These are phyloP conservation scores for Polietes domitor DNA, from an alignment of 2,888 invertebrate species.

Conservation along the genomic window DNA sequence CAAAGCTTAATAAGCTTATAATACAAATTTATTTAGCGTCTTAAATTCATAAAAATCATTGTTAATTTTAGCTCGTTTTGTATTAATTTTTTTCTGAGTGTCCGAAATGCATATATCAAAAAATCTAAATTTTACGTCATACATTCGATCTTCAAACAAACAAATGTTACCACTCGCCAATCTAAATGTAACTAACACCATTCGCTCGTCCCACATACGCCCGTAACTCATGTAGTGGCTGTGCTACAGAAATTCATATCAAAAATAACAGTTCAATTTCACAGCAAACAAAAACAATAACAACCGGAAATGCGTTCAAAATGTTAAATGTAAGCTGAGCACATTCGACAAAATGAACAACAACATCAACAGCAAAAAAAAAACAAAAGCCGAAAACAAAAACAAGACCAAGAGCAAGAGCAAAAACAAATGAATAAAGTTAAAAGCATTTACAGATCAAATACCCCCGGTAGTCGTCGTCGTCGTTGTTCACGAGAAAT, in stretches of 20 bases:
- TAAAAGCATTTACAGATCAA: constrained; percentile 64
- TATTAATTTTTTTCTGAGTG: too few relatives aligned
- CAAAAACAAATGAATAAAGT: constrained; percentile 55
- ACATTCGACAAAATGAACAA: constrained; percentile 13
- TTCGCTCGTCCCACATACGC: not conserved
- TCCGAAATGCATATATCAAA: too few relatives aligned
- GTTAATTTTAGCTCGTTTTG: too few relatives aligned
- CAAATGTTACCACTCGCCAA: too few relatives aligned
- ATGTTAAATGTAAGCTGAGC: constrained; percentile 62
- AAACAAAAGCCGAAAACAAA: constrained; percentile 21
- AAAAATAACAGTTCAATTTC: constrained; percentile 43
- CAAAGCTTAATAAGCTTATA: too few relatives aligned
- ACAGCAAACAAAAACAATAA: constrained; percentile 51
- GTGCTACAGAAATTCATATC: not conserved
- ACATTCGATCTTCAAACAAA: too few relatives aligned
- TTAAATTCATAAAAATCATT: too few relatives aligned
- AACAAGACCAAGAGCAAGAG: constrained; percentile 38
- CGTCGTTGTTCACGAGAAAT: not conserved
- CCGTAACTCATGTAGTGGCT: too few relatives aligned
- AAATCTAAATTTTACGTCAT: too few relatives aligned
- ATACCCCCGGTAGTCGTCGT: constrained; percentile 41
- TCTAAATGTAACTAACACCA: too few relatives aligned
- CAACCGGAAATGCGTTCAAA: constrained; percentile 66
- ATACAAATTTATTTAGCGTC: too few relatives aligned
- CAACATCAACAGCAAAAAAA: not conserved